Evolutionary conservation across 2,113 vertebrate genomes (phyloP).

Genomic region (Tiliqua scincoides): DNA sequence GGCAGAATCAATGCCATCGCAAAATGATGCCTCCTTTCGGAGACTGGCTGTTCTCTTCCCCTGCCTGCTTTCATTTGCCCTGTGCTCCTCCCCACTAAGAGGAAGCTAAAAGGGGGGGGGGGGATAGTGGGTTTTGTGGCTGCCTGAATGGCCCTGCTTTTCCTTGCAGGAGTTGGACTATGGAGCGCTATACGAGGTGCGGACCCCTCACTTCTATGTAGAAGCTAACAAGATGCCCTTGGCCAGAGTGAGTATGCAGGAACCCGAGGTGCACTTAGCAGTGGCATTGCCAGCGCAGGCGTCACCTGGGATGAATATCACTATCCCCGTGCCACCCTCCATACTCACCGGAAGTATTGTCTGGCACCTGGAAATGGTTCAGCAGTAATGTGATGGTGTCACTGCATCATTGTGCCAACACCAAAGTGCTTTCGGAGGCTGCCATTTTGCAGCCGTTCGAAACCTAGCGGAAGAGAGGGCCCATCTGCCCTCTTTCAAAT

Average conservation of each 20-base stretch:
- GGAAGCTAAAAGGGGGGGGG: no score
- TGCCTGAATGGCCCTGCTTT: background rate
- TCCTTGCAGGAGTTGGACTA: conserved; percentile 85
- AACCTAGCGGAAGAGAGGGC: no score
- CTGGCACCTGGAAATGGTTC: no score
- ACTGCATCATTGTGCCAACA: no score
- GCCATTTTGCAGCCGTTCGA: no score
- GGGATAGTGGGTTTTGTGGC: background rate
- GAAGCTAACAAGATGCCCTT: conserved; percentile 91
- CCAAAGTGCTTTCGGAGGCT: no score
- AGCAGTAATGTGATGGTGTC: no score
- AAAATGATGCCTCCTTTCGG: background rate
- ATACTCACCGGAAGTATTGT: no score
- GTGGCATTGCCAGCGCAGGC: no score
- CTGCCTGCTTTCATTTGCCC: background rate
- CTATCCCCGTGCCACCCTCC: no score
- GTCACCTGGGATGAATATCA: no score
- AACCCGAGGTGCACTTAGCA: accelerated
- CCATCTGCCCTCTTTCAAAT: no score
- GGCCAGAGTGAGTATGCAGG: conserved; percentile 76
- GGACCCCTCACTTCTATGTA: conserved; percentile 87
- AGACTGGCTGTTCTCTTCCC: background rate
- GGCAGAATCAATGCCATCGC: background rate
- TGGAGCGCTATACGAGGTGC: conserved; percentile 85
- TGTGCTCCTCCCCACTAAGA: background rate